Conservation (phyloP, 2,888 invertebrate genomes). For the Liopterus haemorrhoidalis region DNA sequence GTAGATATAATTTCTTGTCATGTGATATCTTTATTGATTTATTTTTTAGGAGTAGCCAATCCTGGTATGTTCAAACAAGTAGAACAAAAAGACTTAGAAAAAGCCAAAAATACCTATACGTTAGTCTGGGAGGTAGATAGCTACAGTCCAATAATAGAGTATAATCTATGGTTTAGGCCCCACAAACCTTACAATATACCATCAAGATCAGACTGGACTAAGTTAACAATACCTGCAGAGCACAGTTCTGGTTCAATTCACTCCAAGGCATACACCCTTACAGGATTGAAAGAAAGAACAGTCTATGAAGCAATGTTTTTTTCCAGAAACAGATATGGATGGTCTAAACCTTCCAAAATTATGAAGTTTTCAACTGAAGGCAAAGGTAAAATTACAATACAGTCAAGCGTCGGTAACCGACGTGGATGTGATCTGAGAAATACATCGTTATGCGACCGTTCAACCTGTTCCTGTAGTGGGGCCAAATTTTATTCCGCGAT, state of each 20-base stretch:
- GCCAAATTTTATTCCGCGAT: no score
- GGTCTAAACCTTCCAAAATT: conserved; percentile 71
- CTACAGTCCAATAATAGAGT: conserved; percentile 70
- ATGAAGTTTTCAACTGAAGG: conserved; percentile 72
- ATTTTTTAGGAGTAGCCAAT: conserved; percentile 57
- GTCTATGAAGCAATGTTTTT: conserved; percentile 72
- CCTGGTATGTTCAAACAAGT: conserved; percentile 61
- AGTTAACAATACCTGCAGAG: conserved; percentile 64
- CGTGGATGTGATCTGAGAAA: no score
- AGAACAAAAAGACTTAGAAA: conserved; percentile 46
- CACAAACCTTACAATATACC: conserved; percentile 48
- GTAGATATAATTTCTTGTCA: conserved; percentile 13
- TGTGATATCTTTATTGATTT: conserved; percentile 1
- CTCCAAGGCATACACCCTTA: conserved; percentile 66
- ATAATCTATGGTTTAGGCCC: conserved; percentile 55
- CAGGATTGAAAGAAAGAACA: conserved; percentile 65
- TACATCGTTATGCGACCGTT: no score
- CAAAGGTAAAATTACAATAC: conserved; percentile 51
- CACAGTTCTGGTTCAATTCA: conserved; percentile 65
- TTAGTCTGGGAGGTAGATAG: conserved; percentile 83
- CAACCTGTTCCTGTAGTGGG: no score
- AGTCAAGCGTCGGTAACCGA: conserved; percentile 4
- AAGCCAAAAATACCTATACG: conserved; percentile 55
- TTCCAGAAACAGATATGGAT: conserved; percentile 80
- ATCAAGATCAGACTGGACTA: conserved; percentile 57